Base-by-base conservation (phyloP, 2,113 vertebrate species). In the Ptyas mucosa region DNA sequence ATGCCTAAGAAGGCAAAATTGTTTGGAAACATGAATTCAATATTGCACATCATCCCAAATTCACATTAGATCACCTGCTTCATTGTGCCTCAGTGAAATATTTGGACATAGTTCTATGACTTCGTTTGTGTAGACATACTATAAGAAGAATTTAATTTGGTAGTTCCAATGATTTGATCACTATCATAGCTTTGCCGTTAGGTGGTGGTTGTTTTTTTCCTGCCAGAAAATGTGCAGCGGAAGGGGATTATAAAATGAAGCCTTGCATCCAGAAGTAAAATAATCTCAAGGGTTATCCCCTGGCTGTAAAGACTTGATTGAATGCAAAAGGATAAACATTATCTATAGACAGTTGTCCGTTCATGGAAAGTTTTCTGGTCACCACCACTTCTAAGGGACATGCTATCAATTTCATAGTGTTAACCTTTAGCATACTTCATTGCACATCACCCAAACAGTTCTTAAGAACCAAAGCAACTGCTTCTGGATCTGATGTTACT, bases 381-480 rank as follows among this genome's bases (percentile, higher is more conserved):
- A 43, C 61, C 20, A 51, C 54, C 24, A n/a, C 49, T 64, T 87
- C 55, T 86, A 24, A 12, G 34, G 54, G 81, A 24, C 39, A 57
- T 26, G 23, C 46, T 89, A 52, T 90, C 75, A 43, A 21, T 93
- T 90, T 93, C 81, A 90, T 55, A 81, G 57, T 53, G 89, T 90
- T 87, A n/a, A 90, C 46, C n/a, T 51, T 90, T 85, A 23, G 58
- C n/a, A 53, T 85, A 18, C 15, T 14, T 93, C 88, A n/a, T 64
- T 46, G 49, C 34, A 61, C 14, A 46, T 34, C 49, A 87, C 54
- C 75, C 39, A 64, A 90, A 58, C n/a, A n/a, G 21, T 87, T 15
- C 55, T 90, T 93, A 93, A 64, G 55, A 87, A 93, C 23, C 89
- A 61, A 61, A 93, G n/a, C 89, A 93, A 55, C 92, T 93, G 88